Evolutionary conservation across 2,113 vertebrate genomes (phyloP).

Genomic region (Erpornis zantholeuca): DNA sequence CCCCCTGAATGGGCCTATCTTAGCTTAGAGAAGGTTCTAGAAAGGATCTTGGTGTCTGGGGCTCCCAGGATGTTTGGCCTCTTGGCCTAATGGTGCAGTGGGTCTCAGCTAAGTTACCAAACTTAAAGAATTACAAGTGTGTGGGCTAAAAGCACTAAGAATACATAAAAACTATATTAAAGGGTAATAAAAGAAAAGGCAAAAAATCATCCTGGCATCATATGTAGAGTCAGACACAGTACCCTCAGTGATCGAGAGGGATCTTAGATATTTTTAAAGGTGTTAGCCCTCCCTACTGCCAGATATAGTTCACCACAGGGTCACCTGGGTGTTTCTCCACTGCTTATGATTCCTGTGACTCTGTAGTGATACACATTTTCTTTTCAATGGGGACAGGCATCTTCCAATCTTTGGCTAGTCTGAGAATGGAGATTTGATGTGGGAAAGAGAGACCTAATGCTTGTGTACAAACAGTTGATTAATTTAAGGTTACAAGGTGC

Average conservation of each 20-base stretch:
- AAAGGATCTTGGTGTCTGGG: too few species aligned
- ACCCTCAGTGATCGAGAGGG: not conserved
- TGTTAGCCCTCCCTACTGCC: accelerated
- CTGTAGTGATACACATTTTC: not conserved
- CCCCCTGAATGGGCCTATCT: too few species aligned
- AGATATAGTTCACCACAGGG: not conserved
- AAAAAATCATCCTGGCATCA: too few species aligned
- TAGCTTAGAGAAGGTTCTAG: too few species aligned
- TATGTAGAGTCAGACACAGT: not conserved
- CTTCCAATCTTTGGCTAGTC: not conserved
- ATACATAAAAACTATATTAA: too few species aligned
- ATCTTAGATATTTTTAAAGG: not conserved
- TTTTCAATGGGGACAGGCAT: not conserved
- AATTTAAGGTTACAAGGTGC: slow-evolving; percentile 22
- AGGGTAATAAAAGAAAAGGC: too few species aligned
- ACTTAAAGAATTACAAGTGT: too few species aligned
- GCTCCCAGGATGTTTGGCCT: too few species aligned
- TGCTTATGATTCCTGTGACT: not conserved
- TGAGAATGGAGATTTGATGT: not conserved
- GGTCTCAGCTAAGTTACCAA: too few species aligned
- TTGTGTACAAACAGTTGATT: not conserved
- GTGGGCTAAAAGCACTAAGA: too few species aligned
- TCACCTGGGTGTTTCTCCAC: not conserved
- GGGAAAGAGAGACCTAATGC: not conserved
- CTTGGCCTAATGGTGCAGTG: too few species aligned